Percentiles rank a stretch among this genome's conserved stretches.
phyloP scores from a whole-genome alignment of 2,113 vertebrate genomes.

The Poeciliopsis occidentalis region DNA sequence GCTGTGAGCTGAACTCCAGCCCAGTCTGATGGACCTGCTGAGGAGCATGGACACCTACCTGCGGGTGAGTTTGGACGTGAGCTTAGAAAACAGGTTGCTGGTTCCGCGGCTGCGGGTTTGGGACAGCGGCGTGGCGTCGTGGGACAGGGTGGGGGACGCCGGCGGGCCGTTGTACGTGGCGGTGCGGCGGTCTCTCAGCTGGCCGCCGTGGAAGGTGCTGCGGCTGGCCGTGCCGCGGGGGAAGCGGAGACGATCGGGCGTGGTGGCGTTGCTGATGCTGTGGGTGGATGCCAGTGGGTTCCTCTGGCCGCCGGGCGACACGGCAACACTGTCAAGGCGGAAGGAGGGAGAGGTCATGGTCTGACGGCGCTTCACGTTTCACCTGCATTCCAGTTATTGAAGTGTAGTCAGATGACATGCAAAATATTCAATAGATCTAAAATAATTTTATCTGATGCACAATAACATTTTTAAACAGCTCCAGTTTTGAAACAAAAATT shows the following conservation, averaged over 20 bases:
- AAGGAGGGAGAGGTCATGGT: neutral
- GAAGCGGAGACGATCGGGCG: constrained; percentile 93
- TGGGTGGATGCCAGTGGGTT: constrained; percentile 94
- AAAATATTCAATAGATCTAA: no score
- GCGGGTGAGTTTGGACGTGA: constrained; percentile 96
- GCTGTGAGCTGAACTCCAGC: neutral
- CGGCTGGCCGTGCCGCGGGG: constrained; percentile 92
- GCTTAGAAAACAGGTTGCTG: constrained; percentile 95
- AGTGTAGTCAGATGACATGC: neutral
- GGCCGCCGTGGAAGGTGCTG: constrained; percentile 95
- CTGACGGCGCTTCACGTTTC: neutral
- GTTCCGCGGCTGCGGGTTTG: constrained; percentile 93
- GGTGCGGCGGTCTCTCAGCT: constrained; percentile 92
- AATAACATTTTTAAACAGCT: no score
- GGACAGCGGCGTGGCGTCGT: constrained; percentile 89
- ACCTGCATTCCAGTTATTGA: neutral
- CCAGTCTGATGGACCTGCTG: neutral
- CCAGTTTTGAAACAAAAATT: no score
- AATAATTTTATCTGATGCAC: no score
- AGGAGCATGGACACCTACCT: constrained; percentile 80
- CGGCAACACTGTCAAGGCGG: constrained; percentile 73
- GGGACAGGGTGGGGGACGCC: constrained; percentile 93
- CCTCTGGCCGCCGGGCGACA: constrained; percentile 86
- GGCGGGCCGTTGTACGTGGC: constrained; percentile 97
- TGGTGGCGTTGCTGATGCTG: constrained; percentile 91